Conservation (phyloP, 2,888 invertebrate species). For the Lathronympha strigana region DNA sequence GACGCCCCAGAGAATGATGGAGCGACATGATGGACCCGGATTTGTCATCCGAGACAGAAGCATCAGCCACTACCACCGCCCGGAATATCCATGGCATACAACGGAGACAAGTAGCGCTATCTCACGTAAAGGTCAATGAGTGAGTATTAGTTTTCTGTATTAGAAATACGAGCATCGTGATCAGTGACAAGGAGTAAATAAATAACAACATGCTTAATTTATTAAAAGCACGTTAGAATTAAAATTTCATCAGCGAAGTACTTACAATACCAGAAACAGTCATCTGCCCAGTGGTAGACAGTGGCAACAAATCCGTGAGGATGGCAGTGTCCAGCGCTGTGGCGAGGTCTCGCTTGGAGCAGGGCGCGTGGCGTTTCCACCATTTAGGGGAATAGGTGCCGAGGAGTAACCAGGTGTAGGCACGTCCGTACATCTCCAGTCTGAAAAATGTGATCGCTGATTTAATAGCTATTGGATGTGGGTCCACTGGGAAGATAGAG, state of each 20-base stretch:
- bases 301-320: constrained; percentile 93
- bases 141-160: too few species aligned
- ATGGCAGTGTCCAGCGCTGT: constrained; percentile 94
- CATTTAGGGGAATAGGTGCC: constrained; percentile 94
- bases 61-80: too few species aligned
- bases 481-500: neutral
- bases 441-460: constrained; percentile 66
- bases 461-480: neutral
- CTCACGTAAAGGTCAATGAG: too few species aligned
- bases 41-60: too few species aligned
- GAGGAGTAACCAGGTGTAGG: constrained; percentile 98
- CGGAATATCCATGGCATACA: too few species aligned
- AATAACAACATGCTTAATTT: too few species aligned
- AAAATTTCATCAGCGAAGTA: too few species aligned
- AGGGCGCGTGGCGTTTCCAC: constrained; percentile 87
- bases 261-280: constrained; percentile 96
- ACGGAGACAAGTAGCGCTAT: too few species aligned
- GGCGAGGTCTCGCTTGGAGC: constrained; percentile 89
- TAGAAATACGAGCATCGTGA: too few species aligned
- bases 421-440: constrained; percentile 94
- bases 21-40: too few species aligned
- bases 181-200: neutral
- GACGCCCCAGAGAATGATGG: too few species aligned
- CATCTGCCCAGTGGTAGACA: constrained; percentile 93
- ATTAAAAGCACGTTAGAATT: too few species aligned